Evolutionary conservation across 2,113 vertebrate genomes (phyloP).

Genomic region (Lophotis ruficrista): DNA sequence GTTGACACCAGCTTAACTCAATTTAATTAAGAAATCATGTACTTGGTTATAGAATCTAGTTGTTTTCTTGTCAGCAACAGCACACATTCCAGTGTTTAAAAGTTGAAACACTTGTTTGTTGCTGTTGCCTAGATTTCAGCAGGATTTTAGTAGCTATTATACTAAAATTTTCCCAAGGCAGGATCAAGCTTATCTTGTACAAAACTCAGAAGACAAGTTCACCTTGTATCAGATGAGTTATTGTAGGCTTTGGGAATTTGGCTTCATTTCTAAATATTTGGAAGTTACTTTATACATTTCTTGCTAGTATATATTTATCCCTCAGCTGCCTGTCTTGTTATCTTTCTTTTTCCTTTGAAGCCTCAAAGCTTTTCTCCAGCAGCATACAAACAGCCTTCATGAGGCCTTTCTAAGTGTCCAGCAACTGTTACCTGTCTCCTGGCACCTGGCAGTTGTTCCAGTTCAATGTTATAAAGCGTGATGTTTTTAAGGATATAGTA

Average conservation of each 20-base stretch:
- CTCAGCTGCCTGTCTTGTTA: background rate
- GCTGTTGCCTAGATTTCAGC: background rate
- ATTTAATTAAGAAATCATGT: slow-evolving; percentile 63
- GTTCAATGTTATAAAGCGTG: background rate
- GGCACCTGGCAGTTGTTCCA: background rate
- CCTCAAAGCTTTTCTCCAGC: background rate
- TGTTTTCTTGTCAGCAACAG: slow-evolving; percentile 45
- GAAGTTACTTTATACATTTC: background rate
- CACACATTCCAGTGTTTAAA: background rate
- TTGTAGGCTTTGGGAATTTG: background rate
- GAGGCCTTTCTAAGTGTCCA: background rate
- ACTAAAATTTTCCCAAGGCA: background rate
- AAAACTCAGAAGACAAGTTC: background rate
- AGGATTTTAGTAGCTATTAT: background rate
- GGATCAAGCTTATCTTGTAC: background rate
- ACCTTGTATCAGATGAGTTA: background rate
- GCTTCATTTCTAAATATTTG: slow-evolving; percentile 3
- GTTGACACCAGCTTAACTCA: slow-evolving; percentile 31
- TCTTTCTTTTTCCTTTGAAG: slow-evolving; percentile 27
- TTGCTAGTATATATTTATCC: background rate
- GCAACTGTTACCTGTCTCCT: slow-evolving; percentile 7
- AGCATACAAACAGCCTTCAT: background rate
- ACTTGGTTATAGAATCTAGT: slow-evolving; percentile 28
- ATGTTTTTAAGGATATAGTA: background rate
- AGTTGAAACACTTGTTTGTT: slow-evolving; percentile 31